These are phyloP conservation scores for Molossus molossus DNA, from an alignment of 2,797 vertebrate species.

Conservation along the genomic window DNA sequence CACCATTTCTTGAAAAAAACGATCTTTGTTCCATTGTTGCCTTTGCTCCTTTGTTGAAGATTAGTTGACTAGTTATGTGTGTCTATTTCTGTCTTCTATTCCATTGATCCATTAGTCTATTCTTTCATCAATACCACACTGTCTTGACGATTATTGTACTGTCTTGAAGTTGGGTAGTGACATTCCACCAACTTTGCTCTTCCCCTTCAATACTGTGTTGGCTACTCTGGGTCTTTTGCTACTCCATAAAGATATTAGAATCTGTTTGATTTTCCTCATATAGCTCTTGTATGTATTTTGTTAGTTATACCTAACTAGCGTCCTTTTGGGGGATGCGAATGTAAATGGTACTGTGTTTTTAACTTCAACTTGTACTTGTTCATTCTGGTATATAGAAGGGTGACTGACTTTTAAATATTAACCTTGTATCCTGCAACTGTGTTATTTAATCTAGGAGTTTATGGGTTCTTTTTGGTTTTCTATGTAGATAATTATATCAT, in stretches of 20 bases:
- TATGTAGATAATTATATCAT: not conserved
- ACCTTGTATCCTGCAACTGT: not conserved
- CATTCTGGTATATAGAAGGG: not conserved
- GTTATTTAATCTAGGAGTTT: not conserved
- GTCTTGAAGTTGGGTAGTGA: not conserved
- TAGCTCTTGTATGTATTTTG: not conserved
- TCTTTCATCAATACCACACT: no score
- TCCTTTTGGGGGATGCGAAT: not conserved
- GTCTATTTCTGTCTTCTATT: not conserved
- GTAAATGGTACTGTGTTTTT: not conserved
- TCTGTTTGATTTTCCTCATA: not conserved
- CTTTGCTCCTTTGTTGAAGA: not conserved
- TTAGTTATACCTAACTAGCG: not conserved
- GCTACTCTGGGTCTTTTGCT: not conserved
- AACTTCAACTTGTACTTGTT: not conserved
- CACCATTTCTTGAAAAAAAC: not conserved
- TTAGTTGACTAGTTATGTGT: not conserved
- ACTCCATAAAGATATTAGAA: not conserved
- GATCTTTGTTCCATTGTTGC: not conserved
- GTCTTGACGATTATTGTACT: not conserved
- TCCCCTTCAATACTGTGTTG: not conserved
- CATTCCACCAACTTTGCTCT: not conserved
- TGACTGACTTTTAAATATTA: not conserved
- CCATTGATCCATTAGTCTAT: rapidly evolving
- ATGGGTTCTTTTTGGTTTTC: not conserved